These are phyloP conservation scores for Caenorhabditis briggsae DNA, from an alignment of 1,140 invertebrate genomes.

Conservation along the genomic window DNA sequence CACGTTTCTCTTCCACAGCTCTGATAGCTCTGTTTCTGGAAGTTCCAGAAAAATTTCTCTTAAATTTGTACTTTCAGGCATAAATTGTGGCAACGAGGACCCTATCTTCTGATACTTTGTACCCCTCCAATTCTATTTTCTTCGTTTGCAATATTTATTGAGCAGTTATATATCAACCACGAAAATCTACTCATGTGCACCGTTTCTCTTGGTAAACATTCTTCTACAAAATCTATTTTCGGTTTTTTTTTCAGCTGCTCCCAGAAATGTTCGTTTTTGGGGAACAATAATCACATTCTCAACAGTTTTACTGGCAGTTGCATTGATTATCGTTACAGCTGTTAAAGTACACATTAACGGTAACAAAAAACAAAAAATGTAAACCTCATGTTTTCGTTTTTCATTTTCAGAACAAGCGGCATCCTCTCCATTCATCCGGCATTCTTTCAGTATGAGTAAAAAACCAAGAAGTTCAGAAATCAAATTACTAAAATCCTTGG, in stretches of 20 bases:
- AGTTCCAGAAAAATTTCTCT: not conserved
- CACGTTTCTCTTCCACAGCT: too few relatives aligned
- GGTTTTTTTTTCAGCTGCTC: not conserved
- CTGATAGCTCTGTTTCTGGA: not conserved
- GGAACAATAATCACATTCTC: conserved; percentile 44
- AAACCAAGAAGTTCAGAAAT: conserved; percentile 30
- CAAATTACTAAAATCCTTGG: conserved; percentile 27
- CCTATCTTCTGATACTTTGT: conserved; percentile 27
- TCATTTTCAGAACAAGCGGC: conserved; percentile 25
- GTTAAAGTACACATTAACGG: conserved; percentile 18
- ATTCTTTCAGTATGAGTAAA: not conserved
- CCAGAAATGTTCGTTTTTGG: conserved; percentile 13
- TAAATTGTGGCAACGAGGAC: conserved; percentile 32
- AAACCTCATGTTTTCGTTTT: not conserved
- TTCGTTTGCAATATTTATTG: conserved; percentile 33
- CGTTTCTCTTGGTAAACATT: not conserved
- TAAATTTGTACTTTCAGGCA: not conserved
- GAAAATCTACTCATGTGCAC: conserved; percentile 31
- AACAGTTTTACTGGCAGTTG: conserved; percentile 36
- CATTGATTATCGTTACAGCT: not conserved
- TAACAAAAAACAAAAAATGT: not conserved
- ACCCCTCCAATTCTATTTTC: conserved; percentile 23
- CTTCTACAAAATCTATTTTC: too few relatives aligned
- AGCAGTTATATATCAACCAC: conserved; percentile 38
- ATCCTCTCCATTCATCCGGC: conserved; percentile 21